Evolutionary conservation across 2,113 vertebrate genomes (phyloP).

Genomic region (Euleptes europaea): DNA sequence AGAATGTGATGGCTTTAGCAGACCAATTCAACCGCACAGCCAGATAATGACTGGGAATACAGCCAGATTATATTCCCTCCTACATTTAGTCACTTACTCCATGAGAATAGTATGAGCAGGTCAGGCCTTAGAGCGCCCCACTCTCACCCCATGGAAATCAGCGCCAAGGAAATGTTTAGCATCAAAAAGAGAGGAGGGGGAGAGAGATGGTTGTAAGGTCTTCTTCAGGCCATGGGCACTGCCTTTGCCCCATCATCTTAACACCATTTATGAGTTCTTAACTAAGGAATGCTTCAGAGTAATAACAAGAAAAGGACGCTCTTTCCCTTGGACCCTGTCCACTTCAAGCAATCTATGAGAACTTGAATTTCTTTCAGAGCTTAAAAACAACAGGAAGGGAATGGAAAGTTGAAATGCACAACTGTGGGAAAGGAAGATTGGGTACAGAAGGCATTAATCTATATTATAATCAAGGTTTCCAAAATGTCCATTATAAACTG

Average conservation of each 20-base stretch:
- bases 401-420: constrained; percentile 51
- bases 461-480: neutral
- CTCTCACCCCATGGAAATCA: constrained; percentile 32
- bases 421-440: constrained; percentile 13
- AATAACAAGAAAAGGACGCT: constrained; percentile 44
- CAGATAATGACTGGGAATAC: constrained; percentile 31
- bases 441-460: neutral
- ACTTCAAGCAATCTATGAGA: constrained; percentile 66
- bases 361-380: constrained; percentile 62
- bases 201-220: neutral
- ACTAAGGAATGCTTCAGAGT: constrained; percentile 49
- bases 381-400: constrained; percentile 54
- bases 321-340: constrained; percentile 60
- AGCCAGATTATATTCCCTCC: constrained; percentile 46
- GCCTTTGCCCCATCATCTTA: constrained; percentile 5
- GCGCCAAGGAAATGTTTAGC: neutral
- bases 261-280: neutral
- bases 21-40: constrained; percentile 9
- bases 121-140: neutral
- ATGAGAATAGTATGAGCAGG: constrained; percentile 47
- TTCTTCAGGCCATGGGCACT: neutral
- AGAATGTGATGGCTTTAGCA: constrained; percentile 45
- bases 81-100: neutral
- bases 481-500: neutral
- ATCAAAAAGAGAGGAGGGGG: neutral